Evolutionary conservation across 2,888 invertebrate species (phyloP), one percentile per base, ranked within the genome.

Genomic region (Hipparchia semele): DNA sequence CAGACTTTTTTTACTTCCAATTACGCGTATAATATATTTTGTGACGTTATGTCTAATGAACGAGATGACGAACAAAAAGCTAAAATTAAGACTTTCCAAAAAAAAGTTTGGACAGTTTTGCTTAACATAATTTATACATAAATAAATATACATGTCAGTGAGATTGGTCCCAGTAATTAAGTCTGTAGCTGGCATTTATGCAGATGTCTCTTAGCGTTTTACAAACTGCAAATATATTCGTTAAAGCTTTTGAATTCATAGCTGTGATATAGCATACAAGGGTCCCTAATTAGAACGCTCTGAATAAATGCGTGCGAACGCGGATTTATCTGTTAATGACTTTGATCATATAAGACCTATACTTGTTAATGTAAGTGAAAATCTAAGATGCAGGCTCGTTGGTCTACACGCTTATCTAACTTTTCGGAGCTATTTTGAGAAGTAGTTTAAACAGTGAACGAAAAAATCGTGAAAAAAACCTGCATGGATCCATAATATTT

Each of bases 241-340:
- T 65, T 67, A 67, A 46, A 45, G 54, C 56, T 71, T 74, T 64
- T 74, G 60, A 71, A 65, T 68, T 67, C 58, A 67, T 23, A 51
- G 51, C 65, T 51, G 68, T 60, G 23, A 9, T 68, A 6, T 61
- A 58, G 53, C 46, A 58, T 60, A 65, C 68, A 60, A 71, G 68
- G 51, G 56, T 53, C 61, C 70, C 68, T 68, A 73, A 71, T 73
- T 68, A 75, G 70, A 71, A 49, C 65, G 73, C 46, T 68, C 68
- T 62, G 64, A 71, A 71, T 74, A 68, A 75, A 65, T 73, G 65
- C 64, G 70, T 70, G 70, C 65, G 67, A 70, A 70, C 53, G 70
- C 12, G 56, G 45, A 67, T 74, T 74, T 74, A 70, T 72, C 53
- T 66, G 54, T 33, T 51, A 64, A 70, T 66, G 59, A 73, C 54